Evolutionary conservation across 2,113 vertebrate genomes (phyloP), one percentile per base, ranked within the genome.

Genomic region (Halcyon senegalensis): DNA sequence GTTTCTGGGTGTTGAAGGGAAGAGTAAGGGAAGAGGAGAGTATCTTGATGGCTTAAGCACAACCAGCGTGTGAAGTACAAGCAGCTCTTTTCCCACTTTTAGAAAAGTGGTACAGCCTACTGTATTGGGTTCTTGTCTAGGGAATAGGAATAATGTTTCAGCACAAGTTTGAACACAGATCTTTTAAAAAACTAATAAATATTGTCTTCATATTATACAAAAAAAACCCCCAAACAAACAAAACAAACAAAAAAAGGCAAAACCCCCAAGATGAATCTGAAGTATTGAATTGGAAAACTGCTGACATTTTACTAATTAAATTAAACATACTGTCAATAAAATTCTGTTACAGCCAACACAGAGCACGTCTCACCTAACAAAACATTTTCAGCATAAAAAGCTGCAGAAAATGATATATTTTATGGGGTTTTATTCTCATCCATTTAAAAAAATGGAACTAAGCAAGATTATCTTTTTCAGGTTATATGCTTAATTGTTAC

Each of bases 361-460:
- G 50, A 68, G 18, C 27, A 66, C 0, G 0, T 72, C 33, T 73
- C 58, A 33, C 27, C 33, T 60, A 60, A 83, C 4, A 39, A 68
- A 83, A 58, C 7, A 68, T 24, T 60, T 76, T 48, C 53, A 76
- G 44, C 18, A 83, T 10, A 35, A 56, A 12, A 41, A 4, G 0
- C 4, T 9, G 0, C 10, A 17, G 3, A 24, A 58, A 35, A 64
- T 31, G 7, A 30, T 5, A 35, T 0, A 44, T 30, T 60, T 66
- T 39, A 20, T 51, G 6, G 2, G 0, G 43, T 23, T 37, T 53
- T 53, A 25, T 59, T 15, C 28, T 15, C 24, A 53, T 27, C 51
- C 51, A 53, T 67, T 90, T 62, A 4, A 80, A 56, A 56, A 88
- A 93, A 67, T 24, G 6, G 23, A 78, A 46, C 4, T 46, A 91